These are phyloP conservation scores for Alauda arvensis DNA, from an alignment of 2,797 vertebrate genomes.

Conservation along the genomic window DNA sequence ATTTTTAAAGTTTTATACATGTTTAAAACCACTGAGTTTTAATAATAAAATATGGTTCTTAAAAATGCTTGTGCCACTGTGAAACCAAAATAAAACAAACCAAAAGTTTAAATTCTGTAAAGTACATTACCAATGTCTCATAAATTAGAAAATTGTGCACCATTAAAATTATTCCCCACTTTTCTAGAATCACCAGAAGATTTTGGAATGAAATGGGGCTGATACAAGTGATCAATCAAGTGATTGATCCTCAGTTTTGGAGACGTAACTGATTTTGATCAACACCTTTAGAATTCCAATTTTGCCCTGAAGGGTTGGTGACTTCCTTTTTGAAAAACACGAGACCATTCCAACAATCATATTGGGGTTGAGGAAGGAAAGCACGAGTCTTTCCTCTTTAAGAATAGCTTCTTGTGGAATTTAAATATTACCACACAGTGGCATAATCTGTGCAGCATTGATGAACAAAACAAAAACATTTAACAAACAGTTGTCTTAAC, in stretches of 20 bases:
- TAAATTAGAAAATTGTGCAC: not conserved
- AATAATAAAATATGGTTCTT: not conserved
- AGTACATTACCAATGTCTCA: not conserved
- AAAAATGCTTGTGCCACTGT: not conserved
- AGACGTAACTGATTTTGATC: not conserved
- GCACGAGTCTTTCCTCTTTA: not conserved
- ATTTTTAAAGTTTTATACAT: not conserved
- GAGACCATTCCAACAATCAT: not conserved
- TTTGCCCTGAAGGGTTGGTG: not conserved
- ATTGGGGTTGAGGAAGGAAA: not conserved
- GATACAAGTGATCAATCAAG: no score
- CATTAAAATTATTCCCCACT: not conserved
- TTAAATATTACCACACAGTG: not conserved
- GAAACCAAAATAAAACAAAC: not conserved
- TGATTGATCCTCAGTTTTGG: not conserved
- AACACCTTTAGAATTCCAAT: not conserved
- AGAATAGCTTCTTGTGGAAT: not conserved
- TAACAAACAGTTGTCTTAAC: not conserved
- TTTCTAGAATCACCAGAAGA: not conserved
- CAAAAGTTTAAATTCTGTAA: not conserved
- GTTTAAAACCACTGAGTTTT: not conserved
- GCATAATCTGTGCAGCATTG: rapidly evolving
- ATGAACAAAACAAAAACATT: not conserved
- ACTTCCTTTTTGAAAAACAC: not conserved
- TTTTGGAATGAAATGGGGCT: not conserved